Evolutionary conservation across 2,113 vertebrate genomes (phyloP), one percentile per base, ranked within the genome.

Genomic region (Epinephelus lanceolatus): DNA sequence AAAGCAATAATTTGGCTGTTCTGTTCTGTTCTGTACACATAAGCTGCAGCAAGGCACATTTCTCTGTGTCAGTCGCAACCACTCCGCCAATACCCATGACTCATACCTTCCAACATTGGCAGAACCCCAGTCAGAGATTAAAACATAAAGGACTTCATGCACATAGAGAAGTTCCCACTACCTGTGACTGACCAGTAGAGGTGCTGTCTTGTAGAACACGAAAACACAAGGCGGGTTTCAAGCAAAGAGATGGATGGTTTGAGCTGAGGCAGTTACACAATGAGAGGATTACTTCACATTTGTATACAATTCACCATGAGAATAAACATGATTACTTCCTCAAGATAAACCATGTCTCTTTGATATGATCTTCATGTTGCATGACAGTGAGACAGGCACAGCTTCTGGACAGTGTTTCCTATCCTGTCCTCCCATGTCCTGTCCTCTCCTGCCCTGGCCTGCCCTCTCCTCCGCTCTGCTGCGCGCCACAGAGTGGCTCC

Each of bases 401-500:
- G 61, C 33, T 30, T 69, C 56, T 47, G 80, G 11, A 63, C 60
- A 72, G 52, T 40, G 70, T 78, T 85, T 86, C 51, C 67, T 82
- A 65, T 80, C 40, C 66, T 42, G 51, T 49, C 72, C 81, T 78
- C 60, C 51, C 60, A 82, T 78, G 56, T 33, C 60, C 57, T 69
- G 67, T 68, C 66, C 66, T 70, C 51, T 12, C 52, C 79, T 71
- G 74, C 17, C 74, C 76, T 68, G 81, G 67, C 80, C 66, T 75
- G 88, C 80, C 82, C 91, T 91, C 88, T 93, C 91, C 92, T 89
- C 91, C 91, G 85, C 94, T 92, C 86, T 91, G 89, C 90, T 92
- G 91, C 84, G 3, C 79, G 81, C 92, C 92, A 83, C 94, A 88
- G 55, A 89, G 91, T 95, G 95, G 93, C 95, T 95, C 93, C 87